Conservation (phyloP, 2,888 invertebrate genomes). For the Nymphalis c-album region DNA sequence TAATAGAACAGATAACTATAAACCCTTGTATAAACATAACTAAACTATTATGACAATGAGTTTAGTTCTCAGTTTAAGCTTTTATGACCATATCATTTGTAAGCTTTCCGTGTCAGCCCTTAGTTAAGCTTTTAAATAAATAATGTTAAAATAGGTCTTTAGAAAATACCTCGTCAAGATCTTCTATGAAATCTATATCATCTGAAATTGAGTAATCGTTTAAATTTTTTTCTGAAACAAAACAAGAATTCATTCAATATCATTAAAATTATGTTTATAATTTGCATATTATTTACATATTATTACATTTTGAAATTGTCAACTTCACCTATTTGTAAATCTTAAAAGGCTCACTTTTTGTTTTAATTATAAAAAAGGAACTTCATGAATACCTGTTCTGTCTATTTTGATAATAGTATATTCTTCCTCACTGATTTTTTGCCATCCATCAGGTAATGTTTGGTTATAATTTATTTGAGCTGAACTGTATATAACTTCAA, state of each 20-base stretch:
- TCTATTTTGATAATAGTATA: slow-evolving; percentile 64
- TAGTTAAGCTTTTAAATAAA: neutral
- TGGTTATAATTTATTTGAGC: slow-evolving; percentile 52
- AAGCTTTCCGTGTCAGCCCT: neutral
- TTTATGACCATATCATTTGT: too few relatives aligned
- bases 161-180: slow-evolving; percentile 65
- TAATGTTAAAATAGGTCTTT: slow-evolving; percentile 52
- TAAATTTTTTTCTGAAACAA: slow-evolving; percentile 52
- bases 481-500: slow-evolving; percentile 68
- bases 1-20: too few relatives aligned
- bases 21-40: too few relatives aligned
- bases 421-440: slow-evolving; percentile 54
- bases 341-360: too few relatives aligned
- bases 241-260: slow-evolving; percentile 33
- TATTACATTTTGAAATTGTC: too few relatives aligned
- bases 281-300: too few relatives aligned
- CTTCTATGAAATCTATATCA: slow-evolving; percentile 57
- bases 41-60: too few relatives aligned
- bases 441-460: slow-evolving; percentile 58
- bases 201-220: slow-evolving; percentile 40
- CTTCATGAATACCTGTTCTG: slow-evolving; percentile 50
- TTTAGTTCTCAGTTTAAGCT: too few relatives aligned
- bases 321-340: too few relatives aligned
- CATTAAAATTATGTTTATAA: too few relatives aligned
- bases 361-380: too few relatives aligned